Conservation (phyloP, 2,888 invertebrate genomes). For the Phaedon cochleariae region DNA sequence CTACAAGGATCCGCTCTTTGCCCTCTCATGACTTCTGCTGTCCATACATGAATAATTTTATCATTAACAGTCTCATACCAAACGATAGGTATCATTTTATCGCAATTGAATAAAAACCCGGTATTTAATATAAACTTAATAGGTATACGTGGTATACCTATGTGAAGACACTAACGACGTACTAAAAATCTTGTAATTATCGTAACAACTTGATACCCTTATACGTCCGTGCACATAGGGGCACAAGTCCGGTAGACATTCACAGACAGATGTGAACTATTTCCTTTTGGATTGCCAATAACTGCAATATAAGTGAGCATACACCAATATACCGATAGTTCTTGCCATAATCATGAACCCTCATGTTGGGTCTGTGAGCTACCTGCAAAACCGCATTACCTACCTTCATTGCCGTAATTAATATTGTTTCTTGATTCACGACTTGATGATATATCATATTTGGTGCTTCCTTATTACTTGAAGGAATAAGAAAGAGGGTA, state of each 20-base stretch:
- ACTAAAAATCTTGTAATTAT: not conserved
- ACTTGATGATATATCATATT: not conserved
- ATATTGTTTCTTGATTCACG: not conserved
- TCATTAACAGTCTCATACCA: too few species aligned
- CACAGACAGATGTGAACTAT: not conserved
- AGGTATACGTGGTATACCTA: not conserved
- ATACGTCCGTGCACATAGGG: not conserved
- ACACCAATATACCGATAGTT: not conserved
- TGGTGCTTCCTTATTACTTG: not conserved
- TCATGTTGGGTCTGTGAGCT: not conserved
- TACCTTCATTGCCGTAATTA: not conserved
- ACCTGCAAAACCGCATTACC: not conserved
- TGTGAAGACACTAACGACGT: not conserved
- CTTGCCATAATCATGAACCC: not conserved
- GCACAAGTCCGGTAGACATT: not conserved
- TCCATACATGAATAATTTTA: too few species aligned
- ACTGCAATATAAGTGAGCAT: not conserved
- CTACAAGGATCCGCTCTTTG: too few species aligned
- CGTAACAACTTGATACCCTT: not conserved
- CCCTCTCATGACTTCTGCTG: too few species aligned
- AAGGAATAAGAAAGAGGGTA: not conserved
- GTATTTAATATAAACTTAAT: not conserved
- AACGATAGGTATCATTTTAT: too few species aligned
- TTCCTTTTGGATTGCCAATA: not conserved
- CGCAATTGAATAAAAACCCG: not conserved